phyloP scores from a whole-genome alignment of 2,797 vertebrate genomes.

The Myripristis murdjan region DNA sequence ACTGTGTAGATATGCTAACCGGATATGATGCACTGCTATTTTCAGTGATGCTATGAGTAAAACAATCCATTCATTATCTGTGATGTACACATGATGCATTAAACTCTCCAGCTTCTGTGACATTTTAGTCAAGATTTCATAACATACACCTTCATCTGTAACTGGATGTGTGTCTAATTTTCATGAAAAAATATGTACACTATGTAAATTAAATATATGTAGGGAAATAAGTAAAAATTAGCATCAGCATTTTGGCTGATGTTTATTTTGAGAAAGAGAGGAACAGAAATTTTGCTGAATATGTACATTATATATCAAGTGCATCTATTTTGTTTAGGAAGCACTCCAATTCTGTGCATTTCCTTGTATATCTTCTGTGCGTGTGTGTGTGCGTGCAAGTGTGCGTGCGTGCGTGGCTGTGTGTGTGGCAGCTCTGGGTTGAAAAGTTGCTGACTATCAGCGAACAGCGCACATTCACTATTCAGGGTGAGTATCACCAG shows the following conservation, averaged over 20 bases:
- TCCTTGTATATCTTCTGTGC: not conserved
- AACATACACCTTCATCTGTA: not conserved
- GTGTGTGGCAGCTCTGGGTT: not conserved
- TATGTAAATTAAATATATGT: constrained; percentile 2
- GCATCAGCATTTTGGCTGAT: constrained; percentile 18
- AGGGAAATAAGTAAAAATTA: constrained; percentile 5
- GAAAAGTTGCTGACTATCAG: constrained; percentile 33
- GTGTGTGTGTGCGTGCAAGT: not conserved
- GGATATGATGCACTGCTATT: not conserved
- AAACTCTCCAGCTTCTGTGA: not conserved
- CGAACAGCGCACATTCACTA: constrained; percentile 15
- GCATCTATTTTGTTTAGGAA: not conserved
- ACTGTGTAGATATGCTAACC: not conserved
- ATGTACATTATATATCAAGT: constrained; percentile 4
- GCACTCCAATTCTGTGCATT: not conserved
- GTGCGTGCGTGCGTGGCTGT: not conserved
- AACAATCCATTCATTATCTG: not conserved
- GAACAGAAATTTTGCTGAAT: constrained; percentile 37
- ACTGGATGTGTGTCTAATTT: not conserved
- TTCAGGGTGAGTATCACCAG: not conserved
- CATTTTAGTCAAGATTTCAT: not conserved
- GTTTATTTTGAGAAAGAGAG: constrained; percentile 26
- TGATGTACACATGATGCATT: not conserved
- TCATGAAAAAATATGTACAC: not conserved
- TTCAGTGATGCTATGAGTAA: not conserved